A percentile compares a stretch with the other conserved stretches of the same genome.
These are phyloP conservation scores for Xylocopa sonorina DNA, from an alignment of 1,140 invertebrate genomes.

Conservation along the genomic window DNA sequence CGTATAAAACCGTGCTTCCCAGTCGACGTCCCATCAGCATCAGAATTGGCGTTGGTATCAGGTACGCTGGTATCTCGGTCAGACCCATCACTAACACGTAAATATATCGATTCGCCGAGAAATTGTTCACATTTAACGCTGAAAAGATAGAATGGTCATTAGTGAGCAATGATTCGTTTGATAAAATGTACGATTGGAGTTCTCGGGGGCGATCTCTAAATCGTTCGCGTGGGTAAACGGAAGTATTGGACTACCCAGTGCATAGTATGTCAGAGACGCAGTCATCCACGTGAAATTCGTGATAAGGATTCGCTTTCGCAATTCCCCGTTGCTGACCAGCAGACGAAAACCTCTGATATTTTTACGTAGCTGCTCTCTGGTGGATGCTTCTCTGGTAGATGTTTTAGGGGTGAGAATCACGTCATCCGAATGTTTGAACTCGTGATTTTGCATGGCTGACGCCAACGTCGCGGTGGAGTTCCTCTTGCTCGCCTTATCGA, in stretches of 20 bases:
- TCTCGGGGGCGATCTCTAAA: no score
- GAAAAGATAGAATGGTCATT: not conserved
- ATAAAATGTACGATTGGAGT: no score
- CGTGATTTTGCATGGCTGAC: not conserved
- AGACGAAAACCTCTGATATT: conserved; percentile 26
- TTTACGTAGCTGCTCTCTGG: not conserved
- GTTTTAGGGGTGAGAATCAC: not conserved
- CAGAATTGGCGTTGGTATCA: conserved; percentile 80
- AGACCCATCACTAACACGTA: conserved; percentile 80
- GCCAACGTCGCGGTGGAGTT: not conserved
- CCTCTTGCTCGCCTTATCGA: conserved; percentile 56
- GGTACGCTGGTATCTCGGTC: conserved; percentile 82
- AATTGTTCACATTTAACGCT: conserved; percentile 82
- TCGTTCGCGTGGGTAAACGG: no score
- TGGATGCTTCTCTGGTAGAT: not conserved
- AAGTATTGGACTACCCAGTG: conserved; percentile 57
- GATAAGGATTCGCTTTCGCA: conserved; percentile 70
- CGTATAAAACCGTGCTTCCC: conserved; percentile 77
- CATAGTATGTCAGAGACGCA: conserved; percentile 82
- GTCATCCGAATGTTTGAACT: not conserved
- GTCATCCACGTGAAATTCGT: conserved; percentile 78
- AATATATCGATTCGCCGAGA: conserved; percentile 80
- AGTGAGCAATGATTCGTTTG: no score
- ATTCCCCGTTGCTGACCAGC: conserved; percentile 64
- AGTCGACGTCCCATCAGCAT: conserved; percentile 77